Evolutionary conservation across 2,888 invertebrate genomes (phyloP).

Genomic region (Apamea crenata): DNA sequence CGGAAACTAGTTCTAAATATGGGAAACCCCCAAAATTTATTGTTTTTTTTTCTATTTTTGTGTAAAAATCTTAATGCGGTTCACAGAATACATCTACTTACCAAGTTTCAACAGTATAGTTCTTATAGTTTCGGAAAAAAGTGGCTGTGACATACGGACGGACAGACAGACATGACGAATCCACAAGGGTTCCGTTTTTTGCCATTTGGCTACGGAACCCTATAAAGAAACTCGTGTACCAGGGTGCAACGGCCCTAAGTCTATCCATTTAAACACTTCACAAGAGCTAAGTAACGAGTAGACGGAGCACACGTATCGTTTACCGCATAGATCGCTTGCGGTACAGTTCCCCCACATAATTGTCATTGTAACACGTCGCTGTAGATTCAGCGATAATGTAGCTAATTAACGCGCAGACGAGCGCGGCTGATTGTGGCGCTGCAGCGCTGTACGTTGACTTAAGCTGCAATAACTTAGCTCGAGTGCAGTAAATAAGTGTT

Average conservation of each 20-base stretch:
- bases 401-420: slow-evolving; percentile 83
- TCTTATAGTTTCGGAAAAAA: too few species aligned
- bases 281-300: slow-evolving; percentile 30
- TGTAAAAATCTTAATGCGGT: too few species aligned
- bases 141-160: too few species aligned
- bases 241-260: slow-evolving; percentile 16
- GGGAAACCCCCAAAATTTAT: too few species aligned
- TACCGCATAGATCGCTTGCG: slow-evolving; percentile 56
- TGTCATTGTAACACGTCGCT: slow-evolving; percentile 72
- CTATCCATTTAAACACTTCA: slow-evolving; percentile 39
- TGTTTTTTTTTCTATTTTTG: too few species aligned
- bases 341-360: slow-evolving; percentile 69
- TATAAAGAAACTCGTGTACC: neutral
- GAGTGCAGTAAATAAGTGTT: slow-evolving; percentile 83
- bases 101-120: too few species aligned
- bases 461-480: slow-evolving; percentile 80
- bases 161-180: too few species aligned
- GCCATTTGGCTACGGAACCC: too few species aligned
- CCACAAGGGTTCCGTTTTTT: too few species aligned
- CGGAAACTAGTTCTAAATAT: too few species aligned
- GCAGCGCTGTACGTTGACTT: slow-evolving; percentile 77
- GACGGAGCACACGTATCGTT: slow-evolving; percentile 42
- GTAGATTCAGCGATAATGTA: slow-evolving; percentile 83
- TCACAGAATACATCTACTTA: too few species aligned
- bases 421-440: slow-evolving; percentile 81